Conservation (phyloP, 2,888 invertebrate genomes). For the Sphinx pinastri region DNA sequence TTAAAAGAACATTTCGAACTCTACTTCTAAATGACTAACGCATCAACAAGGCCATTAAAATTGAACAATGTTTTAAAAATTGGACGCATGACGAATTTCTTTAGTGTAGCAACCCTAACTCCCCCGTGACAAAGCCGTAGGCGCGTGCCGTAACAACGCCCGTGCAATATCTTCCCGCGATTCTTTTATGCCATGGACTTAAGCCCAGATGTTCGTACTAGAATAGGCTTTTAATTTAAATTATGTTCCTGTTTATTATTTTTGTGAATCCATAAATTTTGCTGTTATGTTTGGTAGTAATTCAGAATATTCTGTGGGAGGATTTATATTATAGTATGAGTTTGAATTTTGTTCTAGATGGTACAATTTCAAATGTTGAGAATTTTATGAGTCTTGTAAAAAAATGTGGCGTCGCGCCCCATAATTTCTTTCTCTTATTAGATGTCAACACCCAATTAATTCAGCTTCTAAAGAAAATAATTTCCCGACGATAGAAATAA, state of each 20-base stretch:
- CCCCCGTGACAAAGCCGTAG: conserved; percentile 23
- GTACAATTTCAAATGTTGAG: too few species aligned
- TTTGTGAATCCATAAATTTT: neutral
- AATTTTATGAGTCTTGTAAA: too few species aligned
- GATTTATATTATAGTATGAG: too few species aligned
- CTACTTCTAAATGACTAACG: neutral
- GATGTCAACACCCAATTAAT: neutral
- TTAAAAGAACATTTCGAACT: neutral
- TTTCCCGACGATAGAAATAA: conserved; percentile 10
- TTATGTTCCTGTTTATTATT: neutral
- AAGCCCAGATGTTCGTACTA: conserved; percentile 19
- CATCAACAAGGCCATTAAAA: conserved; percentile 9
- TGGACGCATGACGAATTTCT: conserved; percentile 17
- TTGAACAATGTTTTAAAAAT: conserved; percentile 14
- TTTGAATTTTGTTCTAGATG: too few species aligned
- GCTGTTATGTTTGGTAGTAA: neutral
- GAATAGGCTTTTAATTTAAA: conserved; percentile 17
- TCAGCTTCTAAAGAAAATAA: conserved; percentile 19
- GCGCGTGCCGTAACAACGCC: conserved; percentile 24
- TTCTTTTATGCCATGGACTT: conserved; percentile 19
- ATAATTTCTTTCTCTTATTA: too few species aligned
- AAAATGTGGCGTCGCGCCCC: too few species aligned
- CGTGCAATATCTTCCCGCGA: conserved; percentile 22
- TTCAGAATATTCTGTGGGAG: too few species aligned
- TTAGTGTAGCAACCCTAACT: conserved; percentile 20